These are phyloP conservation scores for Hydraecia micacea DNA, from an alignment of 2,888 invertebrate species.

Conservation along the genomic window DNA sequence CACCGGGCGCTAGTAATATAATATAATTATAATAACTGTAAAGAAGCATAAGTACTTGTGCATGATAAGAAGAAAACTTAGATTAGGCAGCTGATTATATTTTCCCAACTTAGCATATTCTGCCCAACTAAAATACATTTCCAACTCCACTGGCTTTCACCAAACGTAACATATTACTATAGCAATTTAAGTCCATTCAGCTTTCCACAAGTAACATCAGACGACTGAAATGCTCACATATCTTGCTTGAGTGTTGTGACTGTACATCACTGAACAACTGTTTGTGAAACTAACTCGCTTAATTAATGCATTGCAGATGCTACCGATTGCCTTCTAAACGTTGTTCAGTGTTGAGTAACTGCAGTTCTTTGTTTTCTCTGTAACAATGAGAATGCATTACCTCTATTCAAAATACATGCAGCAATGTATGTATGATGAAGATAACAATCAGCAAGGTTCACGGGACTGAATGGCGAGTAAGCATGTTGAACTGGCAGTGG, in stretches of 20 bases:
- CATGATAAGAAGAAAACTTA: not conserved
- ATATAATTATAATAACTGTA: not conserved
- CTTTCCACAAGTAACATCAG: constrained; percentile 9
- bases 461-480: not conserved
- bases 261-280: constrained; percentile 13
- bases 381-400: not conserved
- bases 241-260: constrained; percentile 7
- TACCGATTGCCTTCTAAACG: constrained; percentile 13
- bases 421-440: not conserved
- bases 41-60: not conserved
- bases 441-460: not conserved
- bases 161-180: constrained; percentile 1
- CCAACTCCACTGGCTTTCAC: not conserved
- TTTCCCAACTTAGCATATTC: not conserved
- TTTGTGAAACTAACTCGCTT: constrained; percentile 32
- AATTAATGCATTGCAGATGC: constrained; percentile 23
- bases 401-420: not conserved
- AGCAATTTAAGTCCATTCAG: constrained; percentile 20
- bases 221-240: constrained; percentile 14
- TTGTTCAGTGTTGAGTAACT: constrained; percentile 2
- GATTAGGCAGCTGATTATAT: not conserved
- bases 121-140: not conserved
- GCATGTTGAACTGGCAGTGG: not conserved
- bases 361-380: constrained; percentile 11
- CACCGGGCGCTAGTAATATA: too few relatives aligned